Evolutionary conservation across 2,888 invertebrate genomes (phyloP).

Genomic region (Dermolepida albohirtum): DNA sequence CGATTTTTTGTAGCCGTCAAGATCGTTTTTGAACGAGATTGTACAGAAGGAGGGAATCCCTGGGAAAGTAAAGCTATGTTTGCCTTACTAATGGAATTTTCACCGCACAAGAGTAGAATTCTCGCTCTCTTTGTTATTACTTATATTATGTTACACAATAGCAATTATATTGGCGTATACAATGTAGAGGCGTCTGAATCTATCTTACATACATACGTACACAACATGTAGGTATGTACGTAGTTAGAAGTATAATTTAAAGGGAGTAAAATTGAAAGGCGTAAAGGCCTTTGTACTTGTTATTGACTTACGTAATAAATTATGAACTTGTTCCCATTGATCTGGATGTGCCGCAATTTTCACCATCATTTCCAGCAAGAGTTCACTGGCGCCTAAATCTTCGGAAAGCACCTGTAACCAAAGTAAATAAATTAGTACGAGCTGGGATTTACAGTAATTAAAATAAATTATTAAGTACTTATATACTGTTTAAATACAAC

Average conservation of each 20-base stretch:
- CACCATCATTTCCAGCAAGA: conserved; percentile 62
- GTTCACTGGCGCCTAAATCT: conserved; percentile 57
- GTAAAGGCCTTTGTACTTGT: conserved; percentile 6
- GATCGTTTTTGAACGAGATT: conserved; percentile 31
- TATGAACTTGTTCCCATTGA: conserved; percentile 62
- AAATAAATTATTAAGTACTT: no score
- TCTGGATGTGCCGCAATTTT: conserved; percentile 63
- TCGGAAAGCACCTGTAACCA: conserved; percentile 36
- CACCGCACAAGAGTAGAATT: conserved; percentile 2
- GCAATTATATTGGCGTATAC: conserved; percentile 2
- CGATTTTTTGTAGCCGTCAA: conserved; percentile 29
- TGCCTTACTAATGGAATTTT: conserved; percentile 35
- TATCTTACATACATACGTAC: neutral
- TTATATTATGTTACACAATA: conserved; percentile 15
- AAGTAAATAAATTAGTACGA: neutral
- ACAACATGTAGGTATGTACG: neutral
- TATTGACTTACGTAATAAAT: conserved; percentile 60
- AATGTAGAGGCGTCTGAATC: neutral
- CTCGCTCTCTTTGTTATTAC: conserved; percentile 22
- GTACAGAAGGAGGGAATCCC: conserved; percentile 9
- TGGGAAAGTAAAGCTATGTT: conserved; percentile 25
- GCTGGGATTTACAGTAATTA: no score
- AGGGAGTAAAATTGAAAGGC: neutral
- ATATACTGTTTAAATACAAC: no score
- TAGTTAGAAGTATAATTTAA: neutral